Conservation (phyloP, 1,140 invertebrate genomes). For the Drosophila watanabei region DNA sequence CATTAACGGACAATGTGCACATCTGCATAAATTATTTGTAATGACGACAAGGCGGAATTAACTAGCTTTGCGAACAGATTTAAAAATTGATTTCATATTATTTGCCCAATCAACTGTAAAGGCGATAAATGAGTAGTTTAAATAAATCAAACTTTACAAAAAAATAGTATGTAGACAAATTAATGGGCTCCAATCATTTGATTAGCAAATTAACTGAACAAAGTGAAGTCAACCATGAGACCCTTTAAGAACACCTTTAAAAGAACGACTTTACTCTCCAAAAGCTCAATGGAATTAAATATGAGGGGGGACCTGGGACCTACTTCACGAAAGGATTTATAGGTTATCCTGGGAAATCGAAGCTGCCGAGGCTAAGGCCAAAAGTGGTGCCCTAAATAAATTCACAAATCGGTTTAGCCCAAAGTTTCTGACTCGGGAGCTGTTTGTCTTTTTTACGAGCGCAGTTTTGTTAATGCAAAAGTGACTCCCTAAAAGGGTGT, state of each 20-base stretch:
- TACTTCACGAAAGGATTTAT: slow-evolving; percentile 42
- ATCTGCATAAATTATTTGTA: slow-evolving; percentile 81
- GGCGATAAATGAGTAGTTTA: slow-evolving; percentile 76
- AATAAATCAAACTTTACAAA: slow-evolving; percentile 42
- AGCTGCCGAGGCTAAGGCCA: slow-evolving; percentile 28
- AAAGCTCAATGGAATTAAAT: slow-evolving; percentile 26
- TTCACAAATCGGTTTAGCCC: slow-evolving; percentile 66
- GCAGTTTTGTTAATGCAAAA: slow-evolving; percentile 64
- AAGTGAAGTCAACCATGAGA: neutral
- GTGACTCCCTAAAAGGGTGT: slow-evolving; percentile 50
- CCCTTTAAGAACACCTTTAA: slow-evolving; percentile 7
- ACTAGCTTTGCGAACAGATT: slow-evolving; percentile 50
- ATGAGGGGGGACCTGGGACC: slow-evolving; percentile 12
- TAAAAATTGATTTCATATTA: slow-evolving; percentile 75
- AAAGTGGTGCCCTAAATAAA: slow-evolving; percentile 61
- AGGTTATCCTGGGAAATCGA: slow-evolving; percentile 54
- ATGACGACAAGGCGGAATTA: slow-evolving; percentile 70
- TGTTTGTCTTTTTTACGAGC: slow-evolving; percentile 72
- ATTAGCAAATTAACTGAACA: neutral
- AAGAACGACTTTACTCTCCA: neutral
- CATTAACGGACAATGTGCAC: slow-evolving; percentile 42
- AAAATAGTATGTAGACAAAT: slow-evolving; percentile 1
- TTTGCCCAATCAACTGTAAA: slow-evolving; percentile 75
- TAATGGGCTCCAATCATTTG: neutral
- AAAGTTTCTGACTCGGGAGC: slow-evolving; percentile 40